A percentile compares a stretch with the other conserved stretches of the same genome.
phyloP scores from a whole-genome alignment of 2,113 vertebrate genomes.

The Stegostoma tigrinum region DNA sequence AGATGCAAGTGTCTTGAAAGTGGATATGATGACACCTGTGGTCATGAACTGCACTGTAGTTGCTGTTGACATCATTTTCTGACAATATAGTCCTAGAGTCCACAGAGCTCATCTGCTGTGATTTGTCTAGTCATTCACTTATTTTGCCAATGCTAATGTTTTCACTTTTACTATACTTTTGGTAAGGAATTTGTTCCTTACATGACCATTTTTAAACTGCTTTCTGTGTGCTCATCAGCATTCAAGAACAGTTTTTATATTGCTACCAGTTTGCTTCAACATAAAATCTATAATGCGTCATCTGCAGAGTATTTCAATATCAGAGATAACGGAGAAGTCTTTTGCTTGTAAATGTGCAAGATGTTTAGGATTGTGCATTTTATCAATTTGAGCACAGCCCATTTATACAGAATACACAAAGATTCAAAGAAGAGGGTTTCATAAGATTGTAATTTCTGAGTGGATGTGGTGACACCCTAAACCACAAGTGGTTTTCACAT shows the following conservation, averaged over 20 bases:
- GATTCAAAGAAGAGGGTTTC: neutral
- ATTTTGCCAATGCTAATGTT: neutral
- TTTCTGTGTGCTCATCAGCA: neutral
- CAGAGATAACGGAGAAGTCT: neutral
- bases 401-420: neutral
- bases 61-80: conserved; percentile 1
- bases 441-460: neutral
- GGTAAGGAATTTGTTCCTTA: too few relatives aligned
- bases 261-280: neutral
- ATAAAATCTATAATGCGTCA: neutral
- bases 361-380: neutral
- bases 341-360: neutral
- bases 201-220: neutral
- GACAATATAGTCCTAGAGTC: neutral
- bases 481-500: neutral
- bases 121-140: neutral
- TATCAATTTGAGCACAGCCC: neutral
- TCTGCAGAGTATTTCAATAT: neutral
- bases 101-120: neutral
- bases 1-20: conserved; percentile 32
- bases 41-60: conserved; percentile 21
- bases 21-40: neutral
- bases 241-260: neutral
- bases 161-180: neutral
- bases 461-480: neutral